Conservation (phyloP, 2,797 vertebrate species). For the Sandelia bainsii region DNA sequence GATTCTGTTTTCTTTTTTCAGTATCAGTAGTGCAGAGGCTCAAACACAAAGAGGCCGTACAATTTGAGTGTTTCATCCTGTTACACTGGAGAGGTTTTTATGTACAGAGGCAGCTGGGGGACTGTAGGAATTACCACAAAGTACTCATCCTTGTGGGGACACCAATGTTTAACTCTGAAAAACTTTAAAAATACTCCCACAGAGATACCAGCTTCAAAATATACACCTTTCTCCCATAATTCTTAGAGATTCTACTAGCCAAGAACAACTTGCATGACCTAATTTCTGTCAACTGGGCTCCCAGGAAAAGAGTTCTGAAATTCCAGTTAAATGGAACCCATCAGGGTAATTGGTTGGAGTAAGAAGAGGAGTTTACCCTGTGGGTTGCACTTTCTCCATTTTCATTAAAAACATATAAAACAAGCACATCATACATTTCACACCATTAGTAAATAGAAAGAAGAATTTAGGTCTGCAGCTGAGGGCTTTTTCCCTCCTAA, state of each 20-base stretch:
- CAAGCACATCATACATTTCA: slow-evolving; percentile 38
- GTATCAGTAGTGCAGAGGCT: background rate
- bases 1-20: background rate
- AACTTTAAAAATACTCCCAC: slow-evolving; percentile 8
- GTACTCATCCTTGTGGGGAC: background rate
- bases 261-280: slow-evolving; percentile 27
- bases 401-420: slow-evolving; percentile 26
- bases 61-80: slow-evolving; percentile 4
- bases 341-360: slow-evolving; percentile 43
- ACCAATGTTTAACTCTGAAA: background rate
- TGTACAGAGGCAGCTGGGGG: background rate
- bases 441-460: slow-evolving; percentile 40
- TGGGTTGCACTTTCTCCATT: slow-evolving; percentile 14
- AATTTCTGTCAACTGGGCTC: slow-evolving; percentile 27
- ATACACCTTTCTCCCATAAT: background rate
- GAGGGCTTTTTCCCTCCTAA: background rate
- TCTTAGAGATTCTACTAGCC: slow-evolving; percentile 5
- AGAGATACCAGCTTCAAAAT: slow-evolving; percentile 1
- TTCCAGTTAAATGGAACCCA: slow-evolving; percentile 35
- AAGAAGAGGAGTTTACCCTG: slow-evolving; percentile 19
- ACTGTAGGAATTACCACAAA: background rate
- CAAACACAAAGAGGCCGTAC: slow-evolving; percentile 11
- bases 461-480: background rate
- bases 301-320: slow-evolving; percentile 14
- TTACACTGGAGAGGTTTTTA: background rate